Evolutionary conservation across 2,797 vertebrate genomes (phyloP), one percentile per base, ranked within the genome.

Genomic region (Acropternis orthonyx): DNA sequence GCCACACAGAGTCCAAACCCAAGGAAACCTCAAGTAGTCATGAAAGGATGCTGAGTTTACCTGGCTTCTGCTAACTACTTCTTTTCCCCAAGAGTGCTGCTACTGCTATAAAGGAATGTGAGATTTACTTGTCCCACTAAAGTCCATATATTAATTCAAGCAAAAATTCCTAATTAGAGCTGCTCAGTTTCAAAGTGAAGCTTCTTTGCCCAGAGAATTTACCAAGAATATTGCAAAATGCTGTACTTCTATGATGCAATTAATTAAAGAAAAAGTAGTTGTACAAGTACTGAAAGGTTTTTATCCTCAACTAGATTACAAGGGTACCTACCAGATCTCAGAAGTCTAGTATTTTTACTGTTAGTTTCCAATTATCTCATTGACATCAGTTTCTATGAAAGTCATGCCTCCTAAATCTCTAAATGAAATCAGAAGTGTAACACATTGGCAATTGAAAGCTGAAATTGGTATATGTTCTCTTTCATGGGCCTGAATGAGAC

Each of bases 231-330:
- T 49, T 72, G 62, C 7, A 55, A 85, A 89, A 88, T 46, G 6
- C 3, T 78, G 20, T 27, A 74, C 49, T 36, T 71, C 36, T 54
- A 0, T 19, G 10, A 78, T 51, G 18, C 16, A 83, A 51, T 74
- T 77, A 83, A 76, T 75, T 76, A 81, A 54, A 44, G 32, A 58
- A 88, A 72, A 78, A 62, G 14, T n/a, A 92, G 21, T n/a, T 72
- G 49, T 17, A 65, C 20, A 65, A 39, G 27, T 44, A 27, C 37
- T 55, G 43, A 62, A 81, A 90, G 39, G 5, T 90, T 92, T 37
- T 78, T 58, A 74, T 16, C 26, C n/a, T 88, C 58, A 78, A 34
- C 26, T 51, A 43, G 63, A 85, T 36, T 67, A 54, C 41, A 74
- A 89, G 43, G 28, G 30, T 43, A 43, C 75, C 92, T 71, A 66